Evolutionary conservation across 2,888 invertebrate genomes (phyloP).

Genomic region (Acronicta psi): DNA sequence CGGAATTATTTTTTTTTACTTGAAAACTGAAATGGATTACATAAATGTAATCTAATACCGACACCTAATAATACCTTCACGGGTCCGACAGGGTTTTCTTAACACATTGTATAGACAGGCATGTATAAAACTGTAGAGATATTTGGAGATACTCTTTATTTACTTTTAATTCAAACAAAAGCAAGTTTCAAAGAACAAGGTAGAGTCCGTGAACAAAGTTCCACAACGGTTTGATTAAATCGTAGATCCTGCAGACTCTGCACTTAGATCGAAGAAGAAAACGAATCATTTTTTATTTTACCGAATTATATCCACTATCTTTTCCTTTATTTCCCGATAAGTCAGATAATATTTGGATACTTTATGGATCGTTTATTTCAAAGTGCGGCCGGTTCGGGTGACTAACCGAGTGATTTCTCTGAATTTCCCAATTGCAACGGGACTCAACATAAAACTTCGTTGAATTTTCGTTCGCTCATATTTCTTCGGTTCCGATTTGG

Average conservation of each 20-base stretch:
- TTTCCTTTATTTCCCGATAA: conserved; percentile 32
- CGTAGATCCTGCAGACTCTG: conserved; percentile 33
- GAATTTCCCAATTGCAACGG: conserved; percentile 46
- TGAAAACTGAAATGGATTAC: too few relatives aligned
- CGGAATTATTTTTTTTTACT: too few relatives aligned
- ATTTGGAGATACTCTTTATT: neutral
- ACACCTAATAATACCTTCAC: too few relatives aligned
- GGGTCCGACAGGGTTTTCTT: too few relatives aligned
- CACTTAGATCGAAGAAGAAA: conserved; percentile 29
- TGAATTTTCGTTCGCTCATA: conserved; percentile 48
- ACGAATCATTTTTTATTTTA: conserved; percentile 46
- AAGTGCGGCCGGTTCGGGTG: conserved; percentile 43
- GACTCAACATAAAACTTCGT: conserved; percentile 45
- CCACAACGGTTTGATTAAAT: conserved; percentile 43
- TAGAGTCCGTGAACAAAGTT: conserved; percentile 22
- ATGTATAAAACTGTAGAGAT: too few relatives aligned
- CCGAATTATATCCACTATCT: conserved; percentile 52
- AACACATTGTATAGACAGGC: too few relatives aligned
- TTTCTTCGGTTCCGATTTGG: conserved; percentile 45
- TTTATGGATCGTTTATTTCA: conserved; percentile 49
- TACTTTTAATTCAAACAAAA: conserved; percentile 33
- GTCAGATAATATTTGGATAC: conserved; percentile 44
- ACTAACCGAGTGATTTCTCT: conserved; percentile 52
- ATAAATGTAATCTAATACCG: too few relatives aligned
- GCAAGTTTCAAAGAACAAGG: conserved; percentile 23